Percentiles rank a stretch among this genome's conserved stretches.
Evolutionary conservation across 2,888 invertebrate species (phyloP).

Genomic region (Tenthredo distinguenda): DNA sequence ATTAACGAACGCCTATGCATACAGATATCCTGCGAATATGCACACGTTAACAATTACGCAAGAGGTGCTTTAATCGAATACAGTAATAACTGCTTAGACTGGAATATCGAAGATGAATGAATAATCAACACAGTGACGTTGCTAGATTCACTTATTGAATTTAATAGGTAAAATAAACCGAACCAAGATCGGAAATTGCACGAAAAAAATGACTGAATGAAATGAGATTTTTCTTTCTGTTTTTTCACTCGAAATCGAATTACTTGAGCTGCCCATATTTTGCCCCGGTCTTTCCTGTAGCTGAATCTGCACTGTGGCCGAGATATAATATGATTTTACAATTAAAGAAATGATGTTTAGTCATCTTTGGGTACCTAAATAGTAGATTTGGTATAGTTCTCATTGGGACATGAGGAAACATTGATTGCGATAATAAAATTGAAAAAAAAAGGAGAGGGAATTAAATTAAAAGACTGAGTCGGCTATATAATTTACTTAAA

Average conservation of each 20-base stretch:
- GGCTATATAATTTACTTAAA: not conserved
- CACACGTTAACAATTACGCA: not conserved
- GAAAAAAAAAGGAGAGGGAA: not conserved
- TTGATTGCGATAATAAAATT: not conserved
- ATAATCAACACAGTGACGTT: not conserved
- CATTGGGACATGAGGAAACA: not conserved
- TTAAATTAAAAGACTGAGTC: not conserved
- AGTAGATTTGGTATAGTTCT: not conserved
- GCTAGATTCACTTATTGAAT: not conserved
- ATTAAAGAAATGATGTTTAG: too few species aligned
- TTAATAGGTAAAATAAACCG: too few species aligned
- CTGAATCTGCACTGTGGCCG: too few species aligned
- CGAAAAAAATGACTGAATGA: too few species aligned
- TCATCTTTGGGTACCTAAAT: too few species aligned
- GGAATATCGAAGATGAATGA: not conserved
- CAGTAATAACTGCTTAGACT: not conserved
- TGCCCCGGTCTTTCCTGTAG: too few species aligned
- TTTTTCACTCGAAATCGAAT: too few species aligned
- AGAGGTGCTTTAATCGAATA: not conserved
- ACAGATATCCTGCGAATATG: not conserved
- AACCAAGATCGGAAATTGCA: too few species aligned
- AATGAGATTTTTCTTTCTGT: too few species aligned
- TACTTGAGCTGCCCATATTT: too few species aligned
- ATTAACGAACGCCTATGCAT: not conserved
- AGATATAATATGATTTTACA: too few species aligned